A percentile compares a stretch with the other conserved stretches of the same genome.
Evolutionary conservation across 2,797 vertebrate genomes (phyloP).

Genomic region (Schizothorax lantsangensis): DNA sequence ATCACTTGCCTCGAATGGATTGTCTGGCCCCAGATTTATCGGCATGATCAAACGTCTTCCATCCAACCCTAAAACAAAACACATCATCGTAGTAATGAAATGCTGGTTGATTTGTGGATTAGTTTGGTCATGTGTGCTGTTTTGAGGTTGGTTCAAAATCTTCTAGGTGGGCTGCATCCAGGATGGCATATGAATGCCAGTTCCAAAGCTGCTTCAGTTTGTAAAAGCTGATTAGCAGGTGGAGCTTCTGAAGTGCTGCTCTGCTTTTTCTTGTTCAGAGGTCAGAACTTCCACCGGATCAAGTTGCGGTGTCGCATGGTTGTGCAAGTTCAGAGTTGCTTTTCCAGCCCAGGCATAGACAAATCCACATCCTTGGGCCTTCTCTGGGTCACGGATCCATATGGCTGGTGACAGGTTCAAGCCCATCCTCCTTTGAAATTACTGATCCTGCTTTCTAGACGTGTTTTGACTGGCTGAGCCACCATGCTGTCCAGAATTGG

Average conservation of each 20-base stretch:
- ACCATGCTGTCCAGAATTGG: slow-evolving; percentile 18
- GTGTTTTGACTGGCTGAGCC: slow-evolving; percentile 42
- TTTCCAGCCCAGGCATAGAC: slow-evolving; percentile 43
- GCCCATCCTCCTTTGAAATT: slow-evolving; percentile 38
- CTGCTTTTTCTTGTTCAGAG: slow-evolving; percentile 23
- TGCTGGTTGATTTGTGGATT: background rate
- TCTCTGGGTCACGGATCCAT: slow-evolving; percentile 49
- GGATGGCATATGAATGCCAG: background rate
- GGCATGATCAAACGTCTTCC: slow-evolving; percentile 33
- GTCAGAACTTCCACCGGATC: slow-evolving; percentile 65
- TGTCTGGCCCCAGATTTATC: slow-evolving; percentile 51
- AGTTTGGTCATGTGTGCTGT: background rate
- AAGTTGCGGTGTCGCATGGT: slow-evolving; percentile 59
- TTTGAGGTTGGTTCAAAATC: slow-evolving; percentile 7
- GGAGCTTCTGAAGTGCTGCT: background rate
- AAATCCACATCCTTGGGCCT: slow-evolving; percentile 62
- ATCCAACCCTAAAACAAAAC: slow-evolving; percentile 11
- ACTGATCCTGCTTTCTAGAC: slow-evolving; percentile 31
- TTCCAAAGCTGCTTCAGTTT: background rate
- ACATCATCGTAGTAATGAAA: background rate
- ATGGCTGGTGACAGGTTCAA: slow-evolving; percentile 58
- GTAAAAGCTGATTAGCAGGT: background rate
- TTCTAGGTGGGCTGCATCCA: background rate
- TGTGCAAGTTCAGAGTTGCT: slow-evolving; percentile 69
- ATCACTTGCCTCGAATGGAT: slow-evolving; percentile 45